These are phyloP conservation scores for Apodemia duryi DNA, from an alignment of 2,888 invertebrate genomes.

Conservation along the genomic window DNA sequence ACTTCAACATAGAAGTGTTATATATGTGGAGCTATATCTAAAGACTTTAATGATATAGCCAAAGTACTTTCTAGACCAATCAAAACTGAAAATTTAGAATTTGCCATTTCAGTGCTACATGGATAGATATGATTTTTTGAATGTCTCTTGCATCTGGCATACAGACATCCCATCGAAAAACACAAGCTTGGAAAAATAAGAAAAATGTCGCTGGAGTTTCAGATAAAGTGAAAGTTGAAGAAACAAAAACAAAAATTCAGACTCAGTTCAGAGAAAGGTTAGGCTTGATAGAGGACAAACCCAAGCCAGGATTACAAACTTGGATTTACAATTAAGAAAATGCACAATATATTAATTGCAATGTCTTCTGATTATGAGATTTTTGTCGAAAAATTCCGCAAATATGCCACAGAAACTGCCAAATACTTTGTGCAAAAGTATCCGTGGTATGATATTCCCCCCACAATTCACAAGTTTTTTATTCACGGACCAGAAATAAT, in stretches of 20 bases:
- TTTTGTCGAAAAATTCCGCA: background rate
- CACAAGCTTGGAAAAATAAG: background rate
- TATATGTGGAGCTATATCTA: conserved; percentile 38
- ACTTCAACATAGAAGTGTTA: conserved; percentile 25
- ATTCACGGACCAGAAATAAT: conserved; percentile 5
- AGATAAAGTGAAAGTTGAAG: background rate
- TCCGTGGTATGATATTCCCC: conserved; percentile 1
- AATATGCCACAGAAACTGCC: conserved; percentile 3
- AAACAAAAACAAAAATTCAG: conserved; percentile 4
- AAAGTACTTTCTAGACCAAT: conserved; percentile 7
- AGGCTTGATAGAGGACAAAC: background rate
- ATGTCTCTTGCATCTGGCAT: conserved; percentile 11
- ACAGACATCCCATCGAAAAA: conserved; percentile 7
- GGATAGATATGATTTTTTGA: conserved; percentile 2
- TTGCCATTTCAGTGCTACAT: background rate
- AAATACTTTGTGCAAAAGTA: conserved; percentile 12
- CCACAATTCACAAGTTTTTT: background rate
- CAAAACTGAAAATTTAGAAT: conserved; percentile 5
- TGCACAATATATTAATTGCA: conserved; percentile 1
- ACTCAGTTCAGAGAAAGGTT: background rate
- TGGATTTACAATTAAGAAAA: conserved; percentile 10
- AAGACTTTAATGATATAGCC: conserved; percentile 15
- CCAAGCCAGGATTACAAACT: conserved; percentile 1
- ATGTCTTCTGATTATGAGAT: background rate
- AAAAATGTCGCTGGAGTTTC: conserved; percentile 2